Evolutionary conservation across 1,140 invertebrate species (phyloP).

Genomic region (Trachelipus rathkii): DNA sequence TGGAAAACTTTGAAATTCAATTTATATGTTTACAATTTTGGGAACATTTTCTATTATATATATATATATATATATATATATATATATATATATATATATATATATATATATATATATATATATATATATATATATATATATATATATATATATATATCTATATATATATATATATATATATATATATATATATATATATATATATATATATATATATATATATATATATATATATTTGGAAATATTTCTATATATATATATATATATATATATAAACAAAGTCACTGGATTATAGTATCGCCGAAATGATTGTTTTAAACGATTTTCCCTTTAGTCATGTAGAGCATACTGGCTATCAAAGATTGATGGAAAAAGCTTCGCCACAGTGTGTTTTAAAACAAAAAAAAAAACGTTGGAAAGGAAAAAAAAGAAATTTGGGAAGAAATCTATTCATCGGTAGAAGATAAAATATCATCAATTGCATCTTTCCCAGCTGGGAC

Average conservation of each 20-base stretch:
- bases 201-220: conserved; percentile 18
- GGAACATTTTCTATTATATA: background rate
- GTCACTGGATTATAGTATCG: no score
- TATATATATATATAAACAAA: background rate
- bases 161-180: conserved; percentile 22
- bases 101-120: conserved; percentile 19
- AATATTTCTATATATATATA: conserved; percentile 14
- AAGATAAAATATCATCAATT: no score
- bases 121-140: conserved; percentile 24
- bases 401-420: no score
- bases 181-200: conserved; percentile 16
- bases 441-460: no score
- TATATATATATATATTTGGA: background rate
- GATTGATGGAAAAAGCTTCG: no score
- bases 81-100: background rate
- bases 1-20: no score
- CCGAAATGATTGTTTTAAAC: no score
- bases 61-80: background rate
- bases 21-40: background rate
- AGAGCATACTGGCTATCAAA: no score
- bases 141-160: conserved; percentile 16
- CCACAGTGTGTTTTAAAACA: no score
- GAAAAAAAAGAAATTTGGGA: no score
- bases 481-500: no score
- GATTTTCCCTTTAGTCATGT: no score